phyloP scores from a whole-genome alignment of 2,888 invertebrate genomes.

The Biston betularia region DNA sequence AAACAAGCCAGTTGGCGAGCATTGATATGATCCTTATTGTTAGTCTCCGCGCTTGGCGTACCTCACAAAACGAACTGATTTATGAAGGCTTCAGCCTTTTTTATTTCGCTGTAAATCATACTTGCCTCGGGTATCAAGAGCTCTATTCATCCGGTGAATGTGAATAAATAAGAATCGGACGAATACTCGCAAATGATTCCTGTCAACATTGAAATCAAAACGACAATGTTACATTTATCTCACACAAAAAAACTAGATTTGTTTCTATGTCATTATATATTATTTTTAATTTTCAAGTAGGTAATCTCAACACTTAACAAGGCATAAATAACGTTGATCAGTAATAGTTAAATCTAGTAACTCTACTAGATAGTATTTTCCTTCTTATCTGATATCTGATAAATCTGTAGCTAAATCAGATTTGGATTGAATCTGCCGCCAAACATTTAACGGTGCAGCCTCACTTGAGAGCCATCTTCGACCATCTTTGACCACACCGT shows the following conservation, averaged over 20 bases:
- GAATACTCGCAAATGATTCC: not conserved
- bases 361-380: not conserved
- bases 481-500: no score
- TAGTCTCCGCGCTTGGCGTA: slow-evolving; percentile 42
- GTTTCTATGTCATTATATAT: no score
- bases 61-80: slow-evolving; percentile 50
- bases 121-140: slow-evolving; percentile 41
- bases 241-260: no score
- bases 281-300: no score
- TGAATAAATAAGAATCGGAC: slow-evolving; percentile 1
- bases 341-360: not conserved
- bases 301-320: no score
- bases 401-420: not conserved
- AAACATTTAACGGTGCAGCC: no score
- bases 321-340: no score
- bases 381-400: not conserved
- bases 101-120: slow-evolving; percentile 59
- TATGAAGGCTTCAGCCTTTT: slow-evolving; percentile 47
- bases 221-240: no score
- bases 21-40: slow-evolving; percentile 53
- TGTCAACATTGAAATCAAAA: not conserved
- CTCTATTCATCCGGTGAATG: slow-evolving; percentile 24
- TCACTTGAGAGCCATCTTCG: no score
- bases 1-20: slow-evolving; percentile 45
- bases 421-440: no score